phyloP scores from a whole-genome alignment of 2,888 invertebrate genomes.

The Chelonus formosanus region DNA sequence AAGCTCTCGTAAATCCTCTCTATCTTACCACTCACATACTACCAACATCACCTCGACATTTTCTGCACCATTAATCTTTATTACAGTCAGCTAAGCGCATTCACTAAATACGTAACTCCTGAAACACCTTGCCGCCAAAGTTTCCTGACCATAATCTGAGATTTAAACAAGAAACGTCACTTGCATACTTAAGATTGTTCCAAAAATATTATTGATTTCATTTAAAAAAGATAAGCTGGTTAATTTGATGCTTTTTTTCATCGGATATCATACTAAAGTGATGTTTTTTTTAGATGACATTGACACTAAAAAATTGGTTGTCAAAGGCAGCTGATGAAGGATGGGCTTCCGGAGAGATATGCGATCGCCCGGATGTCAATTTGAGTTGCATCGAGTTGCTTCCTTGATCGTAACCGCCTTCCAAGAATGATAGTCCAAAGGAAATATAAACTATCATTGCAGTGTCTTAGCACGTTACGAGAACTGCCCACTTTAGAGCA shows the following conservation, averaged over 20 bases:
- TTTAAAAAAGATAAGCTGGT: too few species aligned
- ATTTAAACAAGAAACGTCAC: neutral
- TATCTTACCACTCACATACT: constrained; percentile 21
- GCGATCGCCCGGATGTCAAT: neutral
- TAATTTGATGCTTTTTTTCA: too few species aligned
- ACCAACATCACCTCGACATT: constrained; percentile 26
- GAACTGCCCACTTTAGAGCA: neutral
- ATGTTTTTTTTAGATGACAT: too few species aligned
- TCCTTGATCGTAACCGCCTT: too few species aligned
- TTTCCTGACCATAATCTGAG: constrained; percentile 10
- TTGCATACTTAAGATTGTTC: too few species aligned
- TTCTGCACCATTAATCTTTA: constrained; percentile 34
- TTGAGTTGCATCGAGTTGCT: neutral
- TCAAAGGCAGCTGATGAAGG: neutral
- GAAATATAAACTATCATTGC: constrained; percentile 2
- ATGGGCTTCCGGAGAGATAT: constrained; percentile 4
- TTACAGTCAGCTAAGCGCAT: constrained; percentile 26
- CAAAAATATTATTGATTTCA: too few species aligned
- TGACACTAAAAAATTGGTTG: neutral
- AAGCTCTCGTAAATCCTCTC: constrained; percentile 26
- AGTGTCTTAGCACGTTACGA: constrained; percentile 2
- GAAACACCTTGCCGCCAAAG: constrained; percentile 12
- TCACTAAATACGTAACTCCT: constrained; percentile 17
- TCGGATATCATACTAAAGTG: too few species aligned
- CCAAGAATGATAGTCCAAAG: too few species aligned